Evolutionary conservation across 2,888 invertebrate genomes (phyloP).

Genomic region (Artemia sinica): DNA sequence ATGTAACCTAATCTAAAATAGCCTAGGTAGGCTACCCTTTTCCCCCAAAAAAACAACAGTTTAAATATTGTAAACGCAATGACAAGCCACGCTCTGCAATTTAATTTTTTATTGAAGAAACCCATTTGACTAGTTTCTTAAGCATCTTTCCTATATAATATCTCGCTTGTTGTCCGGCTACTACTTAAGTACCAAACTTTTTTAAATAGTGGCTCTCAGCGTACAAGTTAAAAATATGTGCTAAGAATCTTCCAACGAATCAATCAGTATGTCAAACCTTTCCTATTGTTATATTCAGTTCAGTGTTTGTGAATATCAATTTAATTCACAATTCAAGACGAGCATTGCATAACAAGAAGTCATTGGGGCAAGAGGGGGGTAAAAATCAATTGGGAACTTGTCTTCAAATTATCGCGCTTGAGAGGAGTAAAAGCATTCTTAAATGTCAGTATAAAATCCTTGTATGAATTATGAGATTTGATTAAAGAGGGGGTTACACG

Average conservation of each 20-base stretch:
- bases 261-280: constrained; percentile 9
- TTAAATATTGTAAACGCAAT: no score
- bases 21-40: no score
- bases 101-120: no score
- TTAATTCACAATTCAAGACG: constrained; percentile 10
- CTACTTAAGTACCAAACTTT: no score
- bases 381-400: constrained; percentile 13
- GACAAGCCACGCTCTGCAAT: no score
- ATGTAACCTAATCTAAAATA: no score
- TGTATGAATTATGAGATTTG: constrained; percentile 10
- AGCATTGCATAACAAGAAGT: constrained; percentile 10
- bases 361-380: constrained; percentile 6
- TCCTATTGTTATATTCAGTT: constrained; percentile 4
- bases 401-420: constrained; percentile 12
- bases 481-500: constrained; percentile 13
- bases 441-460: not conserved
- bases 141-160: no score
- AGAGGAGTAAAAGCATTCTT: constrained; percentile 9
- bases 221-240: no score
- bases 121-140: no score
- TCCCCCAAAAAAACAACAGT: no score
- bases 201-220: no score
- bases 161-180: no score
- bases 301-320: constrained; percentile 6
- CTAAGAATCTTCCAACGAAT: not conserved